Base-by-base conservation (phyloP, 2,888 invertebrate genomes). In the Beris morrisii region DNA sequence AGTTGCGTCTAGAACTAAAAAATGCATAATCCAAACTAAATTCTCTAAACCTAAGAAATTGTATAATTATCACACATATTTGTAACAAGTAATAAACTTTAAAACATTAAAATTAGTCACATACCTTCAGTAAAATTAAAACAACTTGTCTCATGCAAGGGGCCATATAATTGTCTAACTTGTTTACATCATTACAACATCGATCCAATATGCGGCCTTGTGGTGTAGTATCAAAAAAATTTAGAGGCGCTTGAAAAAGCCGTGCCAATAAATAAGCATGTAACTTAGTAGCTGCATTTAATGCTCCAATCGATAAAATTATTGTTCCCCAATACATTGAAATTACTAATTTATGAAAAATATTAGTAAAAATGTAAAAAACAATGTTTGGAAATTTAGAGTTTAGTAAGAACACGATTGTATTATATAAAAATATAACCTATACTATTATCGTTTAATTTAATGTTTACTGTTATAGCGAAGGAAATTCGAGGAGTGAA, bases 181-280 rank as follows among this genome's bases (percentile, higher is more conserved):
- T 78, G 75, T 85, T 83, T 69, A 86, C 78, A 77, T 87, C 87
- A 71, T 79, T 82, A 69, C 85, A 81, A 75, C 86, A 84, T 70
- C 88, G 83, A 77, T 86, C 85, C 63, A 88, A 77, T 70, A 88
- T 83, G 64, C 88, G 82, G 68, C 87, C 88, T 70, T 83, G 75
- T 9, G 88, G 88, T 69, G 85, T 85, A 45, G 82, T 83, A 76
- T 88, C 86, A 78, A 86, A 88, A 79, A 87, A 84, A 64, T 76
- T 75, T 79, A 85, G 82, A 13, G 87, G 86, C 68, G 83, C 83
- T 69, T 81, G 80, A 69, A 88, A 73, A 71, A 85, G 76, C 72
- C 78, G 78, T 53, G 73, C 65, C 68, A 87, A 79, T 71, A 87
- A 77, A 38, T 72, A 74, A 55, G 75, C 72, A 75, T 87, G 85